These are phyloP conservation scores for Prunella himalayana DNA, from an alignment of 2,113 vertebrate species.

Conservation along the genomic window DNA sequence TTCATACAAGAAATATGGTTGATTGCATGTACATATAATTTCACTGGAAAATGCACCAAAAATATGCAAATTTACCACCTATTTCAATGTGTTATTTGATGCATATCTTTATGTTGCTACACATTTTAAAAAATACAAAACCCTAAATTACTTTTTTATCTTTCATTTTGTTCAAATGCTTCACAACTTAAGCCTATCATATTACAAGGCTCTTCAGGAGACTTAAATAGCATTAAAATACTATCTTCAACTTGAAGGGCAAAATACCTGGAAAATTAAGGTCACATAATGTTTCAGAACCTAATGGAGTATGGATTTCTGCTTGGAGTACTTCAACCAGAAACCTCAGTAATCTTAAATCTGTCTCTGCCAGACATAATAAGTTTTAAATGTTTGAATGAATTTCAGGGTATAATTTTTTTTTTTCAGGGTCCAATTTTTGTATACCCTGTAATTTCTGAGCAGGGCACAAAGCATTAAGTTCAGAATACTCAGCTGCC, in stretches of 20 bases:
- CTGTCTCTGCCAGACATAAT: conserved; percentile 59
- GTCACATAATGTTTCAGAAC: conserved; percentile 65
- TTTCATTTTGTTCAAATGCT: conserved; percentile 63
- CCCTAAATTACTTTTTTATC: conserved; percentile 50
- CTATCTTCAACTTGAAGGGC: conserved; percentile 69
- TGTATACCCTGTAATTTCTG: conserved; percentile 41
- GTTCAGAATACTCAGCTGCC: neutral
- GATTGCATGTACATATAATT: neutral
- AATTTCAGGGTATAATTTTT: conserved; percentile 32
- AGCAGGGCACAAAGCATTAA: conserved; percentile 27
- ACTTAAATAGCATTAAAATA: conserved; percentile 71
- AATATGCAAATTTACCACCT: neutral
- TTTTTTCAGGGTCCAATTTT: conserved; percentile 49
- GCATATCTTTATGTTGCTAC: neutral
- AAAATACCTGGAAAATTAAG: conserved; percentile 78
- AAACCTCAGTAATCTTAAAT: conserved; percentile 69
- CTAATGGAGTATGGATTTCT: conserved; percentile 74
- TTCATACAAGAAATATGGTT: neutral
- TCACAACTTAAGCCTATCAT: conserved; percentile 52
- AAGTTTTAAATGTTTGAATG: conserved; percentile 67
- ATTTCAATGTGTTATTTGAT: neutral
- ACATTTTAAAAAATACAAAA: neutral
- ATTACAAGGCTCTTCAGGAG: conserved; percentile 56
- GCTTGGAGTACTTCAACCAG: conserved; percentile 66
- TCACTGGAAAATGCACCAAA: neutral